Evolutionary conservation across 2,113 vertebrate genomes (phyloP).

Genomic region (Mellivora capensis): DNA sequence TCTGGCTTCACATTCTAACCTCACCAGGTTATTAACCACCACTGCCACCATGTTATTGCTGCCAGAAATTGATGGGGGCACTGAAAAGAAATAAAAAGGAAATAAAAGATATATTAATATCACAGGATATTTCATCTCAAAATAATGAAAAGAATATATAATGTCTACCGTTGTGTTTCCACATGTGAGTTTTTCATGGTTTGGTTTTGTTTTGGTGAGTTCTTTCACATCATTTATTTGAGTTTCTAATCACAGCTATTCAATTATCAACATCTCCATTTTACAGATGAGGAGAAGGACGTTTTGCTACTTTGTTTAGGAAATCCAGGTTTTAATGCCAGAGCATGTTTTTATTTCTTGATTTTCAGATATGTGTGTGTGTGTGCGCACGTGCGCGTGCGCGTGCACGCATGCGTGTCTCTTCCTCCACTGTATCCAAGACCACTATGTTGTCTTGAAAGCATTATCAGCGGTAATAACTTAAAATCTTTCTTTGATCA

Average conservation of each 20-base stretch:
- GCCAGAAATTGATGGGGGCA: conserved; percentile 92
- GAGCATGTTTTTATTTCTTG: neutral
- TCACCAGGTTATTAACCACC: conserved; percentile 91
- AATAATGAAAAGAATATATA: neutral
- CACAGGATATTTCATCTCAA: neutral
- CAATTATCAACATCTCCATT: neutral
- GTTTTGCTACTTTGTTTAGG: neutral
- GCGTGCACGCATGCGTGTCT: neutral
- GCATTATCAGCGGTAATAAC: neutral
- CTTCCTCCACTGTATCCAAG: neutral
- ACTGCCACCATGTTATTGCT: conserved; percentile 86
- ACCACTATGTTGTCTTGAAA: neutral
- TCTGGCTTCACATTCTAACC: conserved; percentile 93
- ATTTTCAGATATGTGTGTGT: neutral
- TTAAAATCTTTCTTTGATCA: neutral
- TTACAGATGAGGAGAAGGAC: neutral
- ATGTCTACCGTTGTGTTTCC: neutral
- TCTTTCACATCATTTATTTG: neutral
- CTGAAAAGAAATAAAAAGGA: conserved; percentile 64
- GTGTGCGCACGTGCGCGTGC: neutral
- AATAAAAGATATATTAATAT: neutral
- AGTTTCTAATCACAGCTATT: neutral
- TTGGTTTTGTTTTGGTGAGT: neutral
- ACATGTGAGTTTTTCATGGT: neutral
- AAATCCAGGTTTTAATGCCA: neutral